Conservation (phyloP, 1,140 invertebrate genomes). For the Saxidomus purpurata region DNA sequence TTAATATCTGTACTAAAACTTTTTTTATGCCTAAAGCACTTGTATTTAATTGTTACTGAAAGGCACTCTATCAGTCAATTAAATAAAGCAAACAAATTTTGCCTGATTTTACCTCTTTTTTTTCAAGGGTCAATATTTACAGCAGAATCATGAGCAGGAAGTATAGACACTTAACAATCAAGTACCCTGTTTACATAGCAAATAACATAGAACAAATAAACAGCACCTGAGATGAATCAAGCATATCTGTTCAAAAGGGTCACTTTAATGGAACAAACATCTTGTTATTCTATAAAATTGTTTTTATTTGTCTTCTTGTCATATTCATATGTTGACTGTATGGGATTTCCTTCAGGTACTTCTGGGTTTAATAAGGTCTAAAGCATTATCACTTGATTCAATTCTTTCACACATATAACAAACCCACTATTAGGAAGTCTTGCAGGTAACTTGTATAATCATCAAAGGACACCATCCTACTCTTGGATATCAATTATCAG, state of each 20-base stretch:
- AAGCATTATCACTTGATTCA: too few species aligned
- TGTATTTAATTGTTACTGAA: conserved; percentile 12
- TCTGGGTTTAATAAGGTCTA: too few species aligned
- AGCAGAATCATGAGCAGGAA: conserved; percentile 38
- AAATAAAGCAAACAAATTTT: conserved; percentile 19
- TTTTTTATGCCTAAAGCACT: conserved; percentile 27
- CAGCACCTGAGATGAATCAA: conserved; percentile 33
- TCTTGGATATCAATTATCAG: too few species aligned
- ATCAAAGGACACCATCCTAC: too few species aligned
- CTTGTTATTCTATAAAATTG: not conserved
- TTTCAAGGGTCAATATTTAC: conserved; percentile 39
- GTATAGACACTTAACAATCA: conserved; percentile 30
- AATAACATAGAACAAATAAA: conserved; percentile 37
- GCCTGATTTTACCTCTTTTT: conserved; percentile 30
- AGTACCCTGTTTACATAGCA: conserved; percentile 10
- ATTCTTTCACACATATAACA: too few species aligned
- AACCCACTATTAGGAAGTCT: too few species aligned
- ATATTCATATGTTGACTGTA: too few species aligned
- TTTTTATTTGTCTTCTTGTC: not conserved
- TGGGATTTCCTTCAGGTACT: too few species aligned
- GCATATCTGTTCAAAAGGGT: conserved; percentile 1
- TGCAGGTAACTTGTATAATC: too few species aligned
- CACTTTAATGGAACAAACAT: conserved; percentile 29
- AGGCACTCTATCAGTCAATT: conserved; percentile 8
- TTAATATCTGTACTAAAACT: not conserved